phyloP scores from a whole-genome alignment of 64 coral and sea anemone genomes.

The Montipora cactus region DNA sequence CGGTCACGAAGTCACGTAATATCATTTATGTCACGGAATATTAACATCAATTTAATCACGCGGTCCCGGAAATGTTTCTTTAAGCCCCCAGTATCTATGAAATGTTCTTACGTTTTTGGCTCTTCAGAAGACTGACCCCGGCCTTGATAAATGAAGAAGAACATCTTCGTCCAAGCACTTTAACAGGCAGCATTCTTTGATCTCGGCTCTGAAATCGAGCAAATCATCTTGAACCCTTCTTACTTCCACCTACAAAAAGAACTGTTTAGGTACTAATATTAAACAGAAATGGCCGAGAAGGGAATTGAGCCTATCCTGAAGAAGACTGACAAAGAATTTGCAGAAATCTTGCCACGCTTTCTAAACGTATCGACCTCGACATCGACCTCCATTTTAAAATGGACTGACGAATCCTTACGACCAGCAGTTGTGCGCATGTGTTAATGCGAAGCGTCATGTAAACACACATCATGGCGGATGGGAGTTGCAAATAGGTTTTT shows the following conservation, averaged over 20 bases:
- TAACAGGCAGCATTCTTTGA: not conserved
- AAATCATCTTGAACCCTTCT: not conserved
- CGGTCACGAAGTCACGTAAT: not conserved
- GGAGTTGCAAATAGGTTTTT: slow-evolving; percentile 9
- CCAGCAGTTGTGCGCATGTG: slow-evolving; percentile 10
- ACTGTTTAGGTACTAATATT: too few species aligned
- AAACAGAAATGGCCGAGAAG: too few species aligned
- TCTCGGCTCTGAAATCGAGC: not conserved
- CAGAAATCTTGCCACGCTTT: too few species aligned
- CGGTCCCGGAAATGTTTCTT: too few species aligned
- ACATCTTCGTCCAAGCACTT: not conserved
- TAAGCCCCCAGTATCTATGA: too few species aligned
- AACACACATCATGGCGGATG: slow-evolving; percentile 52
- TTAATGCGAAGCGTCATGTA: not conserved
- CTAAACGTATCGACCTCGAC: not conserved
- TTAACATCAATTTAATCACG: too few species aligned
- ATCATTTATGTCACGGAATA: too few species aligned
- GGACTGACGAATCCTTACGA: not conserved
- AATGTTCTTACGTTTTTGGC: not conserved
- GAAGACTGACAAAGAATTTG: too few species aligned
- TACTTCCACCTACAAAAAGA: not conserved
- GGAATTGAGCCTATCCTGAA: too few species aligned
- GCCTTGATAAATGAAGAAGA: not conserved
- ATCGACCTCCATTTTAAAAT: not conserved
- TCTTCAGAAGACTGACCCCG: not conserved